Evolutionary conservation across 2,113 vertebrate genomes (phyloP), one percentile per base, ranked within the genome.

Genomic region (Malurus alboscapulatus): DNA sequence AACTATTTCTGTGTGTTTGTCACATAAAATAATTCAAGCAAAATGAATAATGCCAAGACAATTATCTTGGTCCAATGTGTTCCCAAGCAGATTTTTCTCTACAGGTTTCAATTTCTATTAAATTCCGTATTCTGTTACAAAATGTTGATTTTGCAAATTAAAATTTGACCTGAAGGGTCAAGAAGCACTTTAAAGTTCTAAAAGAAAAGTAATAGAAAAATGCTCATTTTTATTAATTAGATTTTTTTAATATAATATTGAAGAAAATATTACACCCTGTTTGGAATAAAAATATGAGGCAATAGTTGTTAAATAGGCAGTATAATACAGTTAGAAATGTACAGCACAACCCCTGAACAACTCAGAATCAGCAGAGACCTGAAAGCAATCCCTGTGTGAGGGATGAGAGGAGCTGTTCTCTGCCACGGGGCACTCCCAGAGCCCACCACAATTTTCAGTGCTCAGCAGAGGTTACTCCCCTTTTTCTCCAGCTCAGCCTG

Each of bases 171-270:
- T 81, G 65, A 38, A 80, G 81, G 58, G 21, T 77, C 65, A 78
- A 87, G 80, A 92, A 92, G 58, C 47, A 34, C 50, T 87, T 79
- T 61, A 76, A 78, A 61, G n/a, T 63, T 50, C 55, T 95, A 59
- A 79, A 90, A 92, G 82, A 42, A 90, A 90, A 91, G 66, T 50
- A 66, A 68, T 55, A 78, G 59, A 47, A 45, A 94, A 97, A 92
- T 53, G 36, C 57, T 92, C 14, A 1, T 89, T 96, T 97, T 94
- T 85, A 92, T 92, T 80, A 80, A 94, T 94, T 86, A 81, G 32
- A 17, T 66, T 53, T 48, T 48, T 68, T 58, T 84, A 27, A 26
- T 51, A 36, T 38, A 57, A 50, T 92, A 82, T 36, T 83, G 47
- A 89, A 82, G 75, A 94, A 88, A 79, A 85, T 91, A 74, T n/a